Evolutionary conservation across 2,888 invertebrate species (phyloP).

Genomic region (Drosophila sordidapex): DNA sequence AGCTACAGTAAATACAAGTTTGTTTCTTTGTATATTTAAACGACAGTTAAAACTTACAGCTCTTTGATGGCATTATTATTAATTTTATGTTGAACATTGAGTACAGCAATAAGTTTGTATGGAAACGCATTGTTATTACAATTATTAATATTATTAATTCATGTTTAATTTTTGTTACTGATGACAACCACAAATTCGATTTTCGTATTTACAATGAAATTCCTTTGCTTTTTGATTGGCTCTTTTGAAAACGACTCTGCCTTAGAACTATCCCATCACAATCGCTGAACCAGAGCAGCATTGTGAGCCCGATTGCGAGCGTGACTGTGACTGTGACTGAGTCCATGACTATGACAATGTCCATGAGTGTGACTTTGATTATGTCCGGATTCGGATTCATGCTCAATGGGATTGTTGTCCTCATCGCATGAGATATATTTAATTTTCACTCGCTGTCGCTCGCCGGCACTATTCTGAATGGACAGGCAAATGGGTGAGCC

Average conservation of each 20-base stretch:
- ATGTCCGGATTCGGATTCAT: constrained; percentile 14
- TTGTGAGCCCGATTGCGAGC: constrained; percentile 8
- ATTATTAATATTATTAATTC: constrained; percentile 8
- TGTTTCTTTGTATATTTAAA: constrained; percentile 14
- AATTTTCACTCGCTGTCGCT: constrained; percentile 73
- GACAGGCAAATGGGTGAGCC: constrained; percentile 77
- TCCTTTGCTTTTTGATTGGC: constrained; percentile 22
- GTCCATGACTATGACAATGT: constrained; percentile 6
- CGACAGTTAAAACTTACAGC: constrained; percentile 70
- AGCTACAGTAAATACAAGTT: constrained; percentile 25
- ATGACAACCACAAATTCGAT: constrained; percentile 55
- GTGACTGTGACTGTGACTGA: constrained; percentile 25
- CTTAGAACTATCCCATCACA: constrained; percentile 49
- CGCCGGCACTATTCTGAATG: constrained; percentile 64
- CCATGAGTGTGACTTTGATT: constrained; percentile 21
- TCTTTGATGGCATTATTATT: constrained; percentile 52
- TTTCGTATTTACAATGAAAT: constrained; percentile 42
- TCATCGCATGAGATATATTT: constrained; percentile 82
- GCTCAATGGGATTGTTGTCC: constrained; percentile 80
- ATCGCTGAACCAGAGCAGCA: constrained; percentile 34
- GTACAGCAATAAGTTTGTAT: constrained; percentile 15
- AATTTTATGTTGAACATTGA: constrained; percentile 23
- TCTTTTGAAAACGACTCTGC: constrained; percentile 25
- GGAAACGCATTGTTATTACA: constrained; percentile 6
- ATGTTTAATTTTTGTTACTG: constrained; percentile 10